These are phyloP conservation scores for Drosophila azteca DNA, from an alignment of 1,140 invertebrate species.

Conservation along the genomic window DNA sequence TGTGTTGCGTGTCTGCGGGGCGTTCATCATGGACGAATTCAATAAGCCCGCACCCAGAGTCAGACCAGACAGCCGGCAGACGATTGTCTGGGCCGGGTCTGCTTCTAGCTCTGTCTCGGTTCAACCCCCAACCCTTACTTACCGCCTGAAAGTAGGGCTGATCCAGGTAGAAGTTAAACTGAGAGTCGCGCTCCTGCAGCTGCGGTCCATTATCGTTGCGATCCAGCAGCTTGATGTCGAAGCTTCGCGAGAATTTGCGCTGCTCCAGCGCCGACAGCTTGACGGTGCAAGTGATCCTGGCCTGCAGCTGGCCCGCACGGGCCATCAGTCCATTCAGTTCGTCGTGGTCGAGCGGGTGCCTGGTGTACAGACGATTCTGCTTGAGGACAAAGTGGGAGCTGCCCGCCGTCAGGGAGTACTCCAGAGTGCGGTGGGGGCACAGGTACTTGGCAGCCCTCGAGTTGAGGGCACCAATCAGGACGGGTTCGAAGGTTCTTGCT, in stretches of 20 bases:
- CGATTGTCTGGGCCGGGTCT: conserved; percentile 58
- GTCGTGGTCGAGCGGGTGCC: conserved; percentile 69
- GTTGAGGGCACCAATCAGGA: conserved; percentile 62
- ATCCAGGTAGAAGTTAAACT: conserved; percentile 69
- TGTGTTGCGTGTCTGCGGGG: conserved; percentile 53
- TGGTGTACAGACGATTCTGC: conserved; percentile 67
- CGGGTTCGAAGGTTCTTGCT: conserved; percentile 45
- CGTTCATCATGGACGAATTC: conserved; percentile 72
- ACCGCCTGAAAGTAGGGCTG: conserved; percentile 79
- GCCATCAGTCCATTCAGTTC: conserved; percentile 55
- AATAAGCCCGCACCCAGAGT: conserved; percentile 72
- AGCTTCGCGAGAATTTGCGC: conserved; percentile 56
- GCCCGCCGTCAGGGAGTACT: conserved; percentile 60
- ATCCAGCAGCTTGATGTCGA: conserved; percentile 71
- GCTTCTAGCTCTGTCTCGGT: neutral
- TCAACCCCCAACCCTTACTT: conserved; percentile 33
- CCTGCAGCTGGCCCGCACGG: conserved; percentile 48
- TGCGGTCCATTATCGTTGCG: conserved; percentile 79
- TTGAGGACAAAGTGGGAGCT: conserved; percentile 60
- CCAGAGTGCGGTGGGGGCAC: conserved; percentile 54
- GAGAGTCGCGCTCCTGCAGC: conserved; percentile 65
- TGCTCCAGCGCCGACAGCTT: conserved; percentile 29
- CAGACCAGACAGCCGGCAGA: conserved; percentile 62
- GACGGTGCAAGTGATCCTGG: conserved; percentile 61
- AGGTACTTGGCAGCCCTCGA: conserved; percentile 71